Evolutionary conservation across 2,797 vertebrate genomes (phyloP).

Genomic region (Erithacus rubecula): DNA sequence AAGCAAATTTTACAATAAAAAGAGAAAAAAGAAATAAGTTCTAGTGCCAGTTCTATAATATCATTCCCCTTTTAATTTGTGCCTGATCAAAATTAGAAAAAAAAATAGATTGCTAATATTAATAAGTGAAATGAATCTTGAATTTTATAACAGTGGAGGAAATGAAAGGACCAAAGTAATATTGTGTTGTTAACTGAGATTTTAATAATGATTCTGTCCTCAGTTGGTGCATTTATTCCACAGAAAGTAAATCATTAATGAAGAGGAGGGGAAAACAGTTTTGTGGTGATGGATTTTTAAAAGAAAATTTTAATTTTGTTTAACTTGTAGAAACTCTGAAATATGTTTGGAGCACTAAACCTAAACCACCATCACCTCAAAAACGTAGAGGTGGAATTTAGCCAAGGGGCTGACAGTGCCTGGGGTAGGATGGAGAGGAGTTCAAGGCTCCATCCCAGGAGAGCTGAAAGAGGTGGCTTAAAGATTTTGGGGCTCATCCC

Average conservation of each 20-base stretch:
- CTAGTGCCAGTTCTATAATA: not conserved
- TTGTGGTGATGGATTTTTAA: slow-evolving; percentile 30
- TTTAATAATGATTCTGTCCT: slow-evolving; percentile 72
- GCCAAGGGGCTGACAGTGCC: not conserved
- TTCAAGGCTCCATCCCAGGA: not conserved
- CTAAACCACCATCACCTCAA: not conserved
- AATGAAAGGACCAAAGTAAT: slow-evolving; percentile 66
- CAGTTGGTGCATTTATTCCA: slow-evolving; percentile 56
- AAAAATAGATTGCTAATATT: slow-evolving; percentile 65
- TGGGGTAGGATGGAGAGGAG: not conserved
- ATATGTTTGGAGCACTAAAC: not conserved
- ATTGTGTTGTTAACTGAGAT: slow-evolving; percentile 70
- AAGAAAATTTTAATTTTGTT: slow-evolving; percentile 29
- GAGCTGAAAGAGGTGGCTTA: not conserved
- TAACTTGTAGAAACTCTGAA: not conserved
- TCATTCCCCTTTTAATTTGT: slow-evolving; percentile 52
- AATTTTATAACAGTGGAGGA: slow-evolving; percentile 69
- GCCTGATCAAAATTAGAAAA: slow-evolving; percentile 53
- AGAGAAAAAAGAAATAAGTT: not conserved
- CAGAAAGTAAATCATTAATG: slow-evolving; percentile 65
- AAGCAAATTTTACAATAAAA: slow-evolving; percentile 6
- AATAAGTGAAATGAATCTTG: slow-evolving; percentile 69
- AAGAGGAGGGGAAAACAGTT: slow-evolving; percentile 25
- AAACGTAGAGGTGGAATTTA: not conserved
- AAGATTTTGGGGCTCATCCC: not conserved